Base-by-base conservation (phyloP, 2,888 invertebrate genomes). In the Tenthredo distinguenda region DNA sequence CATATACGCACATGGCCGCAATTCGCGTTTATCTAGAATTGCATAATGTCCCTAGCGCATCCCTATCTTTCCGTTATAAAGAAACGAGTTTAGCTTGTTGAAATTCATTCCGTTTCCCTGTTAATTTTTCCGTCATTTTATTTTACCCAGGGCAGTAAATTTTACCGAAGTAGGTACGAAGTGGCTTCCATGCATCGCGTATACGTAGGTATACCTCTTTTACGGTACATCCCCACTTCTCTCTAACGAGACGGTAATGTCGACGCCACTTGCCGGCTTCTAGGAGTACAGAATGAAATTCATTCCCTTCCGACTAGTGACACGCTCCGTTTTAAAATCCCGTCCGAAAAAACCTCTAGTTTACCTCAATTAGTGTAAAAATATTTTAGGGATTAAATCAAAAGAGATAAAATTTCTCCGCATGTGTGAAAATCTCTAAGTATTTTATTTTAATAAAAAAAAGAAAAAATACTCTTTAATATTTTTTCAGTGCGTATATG, bases 271-370 rank as follows among this genome's bases (percentile, higher is more conserved):
- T 34, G 68, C 83, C 83, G 68, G 77, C 83, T 85, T 74, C 76
- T 82, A 85, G 86, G 83, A 85, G 85, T 65, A 62, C 21, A 71
- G 86, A 50, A 68, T 84, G 62, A 86, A 86, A 85, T 88, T 87
- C 88, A 88, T 86, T 88, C 87, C 82, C 76, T 84, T 86, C 72
- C 82, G 68, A 68, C 68, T 68, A 76, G 87, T 86, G 87, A 86
- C 62, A 72, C 84, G 43, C 72, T 84, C 72, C 84, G 65, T 83
- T 83, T 47, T 71, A 68, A 83, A 68, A 65, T 71, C 43, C 31
- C 68, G 68, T 47, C 34, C 34, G 34, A 71, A 68, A 83, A 58
- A 12, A 47, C 47, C 26, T 74, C 21, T 2, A 26, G 15, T 31
- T 71, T 15, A 15, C 18, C 72, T 21, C 26, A 74, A 71, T 74